A percentile compares a stretch with the other conserved stretches of the same genome.
Evolutionary conservation across 2,888 invertebrate genomes (phyloP).

Genomic region (Megamerina dolium): DNA sequence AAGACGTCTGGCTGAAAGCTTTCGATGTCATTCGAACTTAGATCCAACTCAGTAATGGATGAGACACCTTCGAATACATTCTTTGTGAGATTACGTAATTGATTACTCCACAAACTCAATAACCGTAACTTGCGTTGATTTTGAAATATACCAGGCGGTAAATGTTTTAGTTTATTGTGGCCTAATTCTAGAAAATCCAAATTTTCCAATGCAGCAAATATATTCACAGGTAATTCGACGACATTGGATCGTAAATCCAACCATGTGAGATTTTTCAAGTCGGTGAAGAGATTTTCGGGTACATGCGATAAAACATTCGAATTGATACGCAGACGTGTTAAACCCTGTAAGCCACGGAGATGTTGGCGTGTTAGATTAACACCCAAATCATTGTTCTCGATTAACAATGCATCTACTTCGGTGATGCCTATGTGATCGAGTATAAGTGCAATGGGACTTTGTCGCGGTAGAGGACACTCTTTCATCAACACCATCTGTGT

Average conservation of each 20-base stretch:
- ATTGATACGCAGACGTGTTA: constrained; percentile 55
- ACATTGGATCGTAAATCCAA: constrained; percentile 60
- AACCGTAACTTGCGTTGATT: constrained; percentile 56
- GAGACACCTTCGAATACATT: constrained; percentile 59
- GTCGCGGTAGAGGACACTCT: constrained; percentile 43
- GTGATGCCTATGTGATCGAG: constrained; percentile 41
- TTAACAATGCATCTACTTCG: constrained; percentile 50
- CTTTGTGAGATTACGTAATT: constrained; percentile 58
- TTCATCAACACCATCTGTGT: constrained; percentile 40
- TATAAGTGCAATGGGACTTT: constrained; percentile 49
- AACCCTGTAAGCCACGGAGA: constrained; percentile 54
- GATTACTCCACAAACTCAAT: constrained; percentile 66
- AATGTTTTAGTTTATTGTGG: constrained; percentile 58
- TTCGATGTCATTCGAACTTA: constrained; percentile 61
- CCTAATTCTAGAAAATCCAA: constrained; percentile 61
- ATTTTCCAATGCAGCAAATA: constrained; percentile 55
- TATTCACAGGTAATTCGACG: constrained; percentile 54
- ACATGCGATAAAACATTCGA: constrained; percentile 59
- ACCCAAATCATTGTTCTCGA: constrained; percentile 52
- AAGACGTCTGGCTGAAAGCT: constrained; percentile 59
- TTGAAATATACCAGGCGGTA: constrained; percentile 59
- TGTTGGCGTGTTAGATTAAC: constrained; percentile 56
- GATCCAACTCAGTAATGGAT: constrained; percentile 60
- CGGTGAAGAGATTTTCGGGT: constrained; percentile 57
- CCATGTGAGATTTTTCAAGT: constrained; percentile 57